Percentiles rank a stretch among this genome's conserved stretches.
Conservation (phyloP, 2,113 vertebrate species). For the Pao palembangensis region DNA sequence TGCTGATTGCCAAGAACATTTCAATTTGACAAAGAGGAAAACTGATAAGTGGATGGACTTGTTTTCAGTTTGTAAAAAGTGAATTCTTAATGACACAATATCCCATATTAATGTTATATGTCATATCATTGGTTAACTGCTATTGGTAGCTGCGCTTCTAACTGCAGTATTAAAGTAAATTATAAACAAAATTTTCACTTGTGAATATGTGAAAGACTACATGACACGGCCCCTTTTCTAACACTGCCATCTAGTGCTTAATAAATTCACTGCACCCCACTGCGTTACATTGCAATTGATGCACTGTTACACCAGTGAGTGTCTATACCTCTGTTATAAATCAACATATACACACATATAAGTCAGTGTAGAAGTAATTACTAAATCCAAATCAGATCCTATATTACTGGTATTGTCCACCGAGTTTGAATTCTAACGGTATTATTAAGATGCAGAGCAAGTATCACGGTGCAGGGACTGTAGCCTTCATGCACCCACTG, state of each 20-base stretch:
- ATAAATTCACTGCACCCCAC: conserved; percentile 1
- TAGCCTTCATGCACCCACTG: conserved; percentile 19
- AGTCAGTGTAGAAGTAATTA: conserved; percentile 2
- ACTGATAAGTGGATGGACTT: background rate
- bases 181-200: conserved; percentile 22
- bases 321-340: background rate
- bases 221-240: conserved; percentile 33
- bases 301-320: background rate
- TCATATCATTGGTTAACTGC: background rate
- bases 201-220: background rate
- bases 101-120: background rate
- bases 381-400: conserved; percentile 7
- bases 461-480: conserved; percentile 28
- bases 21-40: background rate
- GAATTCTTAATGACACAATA: background rate
- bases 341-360: background rate
- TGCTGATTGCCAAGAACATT: background rate
- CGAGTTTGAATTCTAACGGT: conserved; percentile 54
- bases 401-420: conserved; percentile 27
- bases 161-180: conserved; percentile 6
- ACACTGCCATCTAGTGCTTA: conserved; percentile 64
- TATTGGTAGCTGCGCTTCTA: conserved; percentile 11
- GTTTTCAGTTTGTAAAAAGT: background rate
- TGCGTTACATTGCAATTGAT: conserved; percentile 5
- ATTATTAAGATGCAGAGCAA: conserved; percentile 57